Base-by-base conservation (phyloP, 2,797 vertebrate species). In the Poecilia gillii region DNA sequence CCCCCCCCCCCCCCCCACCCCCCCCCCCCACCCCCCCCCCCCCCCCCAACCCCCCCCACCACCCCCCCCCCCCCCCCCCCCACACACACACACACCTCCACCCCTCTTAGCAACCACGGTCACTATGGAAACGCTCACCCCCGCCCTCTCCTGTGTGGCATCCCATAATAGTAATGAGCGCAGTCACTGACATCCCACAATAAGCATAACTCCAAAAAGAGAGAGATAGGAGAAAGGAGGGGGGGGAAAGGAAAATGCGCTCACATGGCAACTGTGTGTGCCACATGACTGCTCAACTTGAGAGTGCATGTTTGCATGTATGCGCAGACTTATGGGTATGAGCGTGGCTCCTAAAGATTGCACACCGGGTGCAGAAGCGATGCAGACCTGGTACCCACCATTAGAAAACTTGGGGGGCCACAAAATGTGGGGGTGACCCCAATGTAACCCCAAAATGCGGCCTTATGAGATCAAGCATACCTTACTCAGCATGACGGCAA, bases 121-220 rank as follows among this genome's bases (percentile, higher is more conserved):
- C 94, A 78, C 95, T 90, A 95, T 95, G 88, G 95, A 90, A 85
- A 96, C 89, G 84, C 89, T 82, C 88, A 90, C 90, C 89, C 93
- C 55, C 92, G 51, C 94, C 91, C 93, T 83, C 85, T 85, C 83
- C 82, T 73, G 83, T 83, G 86, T 49, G 75, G 87, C 95, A 96
- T 96, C 96, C 96, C 96, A 96, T 96, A 96, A 96, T 96, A 96
- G 89, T 95, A 94, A 94, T 94, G 93, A 95, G 93, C 86, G 88
- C 91, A 95, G 95, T 95, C 94, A 95, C 95, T 96, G 94, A 96
- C 96, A 96, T 96, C 96, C 95, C 94, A 96, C 96, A 97, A 96
- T 97, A 96, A 95, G 92, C 95, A 96, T 96, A 96, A 96, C 95
- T 96, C 95, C 94, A 93, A 96, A 96, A 95, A 94, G 88, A 96